These are phyloP conservation scores for Troides oblongomaculatus DNA, from an alignment of 2,888 invertebrate species.

Conservation along the genomic window DNA sequence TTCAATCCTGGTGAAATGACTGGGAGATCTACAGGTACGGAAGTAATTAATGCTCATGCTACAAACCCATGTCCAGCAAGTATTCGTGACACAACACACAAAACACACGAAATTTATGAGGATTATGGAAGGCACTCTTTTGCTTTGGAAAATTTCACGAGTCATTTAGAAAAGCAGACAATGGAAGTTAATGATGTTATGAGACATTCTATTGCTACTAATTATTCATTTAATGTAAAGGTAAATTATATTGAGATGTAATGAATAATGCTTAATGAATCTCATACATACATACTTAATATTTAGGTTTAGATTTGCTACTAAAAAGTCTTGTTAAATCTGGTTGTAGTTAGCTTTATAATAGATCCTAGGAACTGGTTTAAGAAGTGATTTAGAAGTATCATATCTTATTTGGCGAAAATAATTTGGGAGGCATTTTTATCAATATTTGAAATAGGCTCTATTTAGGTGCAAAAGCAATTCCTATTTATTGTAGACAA, in stretches of 20 bases:
- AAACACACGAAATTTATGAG: constrained; percentile 35
- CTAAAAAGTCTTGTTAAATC: not conserved
- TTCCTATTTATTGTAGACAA: too few species aligned
- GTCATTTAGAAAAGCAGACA: constrained; percentile 62
- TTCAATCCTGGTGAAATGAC: constrained; percentile 73
- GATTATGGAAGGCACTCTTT: constrained; percentile 55
- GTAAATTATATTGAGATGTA: constrained; percentile 39
- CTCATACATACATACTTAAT: not conserved
- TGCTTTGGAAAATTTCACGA: constrained; percentile 52
- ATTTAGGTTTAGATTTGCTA: not conserved
- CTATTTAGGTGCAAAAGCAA: too few species aligned
- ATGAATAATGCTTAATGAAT: too few species aligned
- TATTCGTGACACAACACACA: too few species aligned
- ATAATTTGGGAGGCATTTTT: too few species aligned
- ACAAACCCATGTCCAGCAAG: constrained; percentile 30
- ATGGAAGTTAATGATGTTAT: constrained; percentile 61
- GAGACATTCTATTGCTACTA: constrained; percentile 67
- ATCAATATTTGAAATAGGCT: too few species aligned
- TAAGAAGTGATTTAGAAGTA: too few species aligned
- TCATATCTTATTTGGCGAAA: too few species aligned
- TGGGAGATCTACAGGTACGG: constrained; percentile 66
- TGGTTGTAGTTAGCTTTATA: too few species aligned
- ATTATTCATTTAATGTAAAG: constrained; percentile 68
- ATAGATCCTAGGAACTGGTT: too few species aligned
- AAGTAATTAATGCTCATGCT: constrained; percentile 41